phyloP scores from a whole-genome alignment of 2,888 invertebrate genomes.

The Leuctra nigra region DNA sequence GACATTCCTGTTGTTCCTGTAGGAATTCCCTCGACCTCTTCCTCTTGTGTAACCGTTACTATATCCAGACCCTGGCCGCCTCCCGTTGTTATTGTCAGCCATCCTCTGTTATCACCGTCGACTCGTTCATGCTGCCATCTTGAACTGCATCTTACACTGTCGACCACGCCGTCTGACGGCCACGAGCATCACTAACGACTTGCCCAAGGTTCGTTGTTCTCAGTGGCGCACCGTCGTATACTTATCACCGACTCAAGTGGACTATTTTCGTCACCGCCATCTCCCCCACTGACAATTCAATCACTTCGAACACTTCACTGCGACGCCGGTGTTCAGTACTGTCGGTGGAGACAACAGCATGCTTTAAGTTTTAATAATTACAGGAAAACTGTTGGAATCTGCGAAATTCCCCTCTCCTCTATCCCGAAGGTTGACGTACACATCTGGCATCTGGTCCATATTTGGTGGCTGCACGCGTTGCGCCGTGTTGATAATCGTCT shows the following conservation, averaged over 20 bases:
- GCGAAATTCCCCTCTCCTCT: slow-evolving; percentile 1
- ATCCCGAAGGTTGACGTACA: slow-evolving; percentile 17
- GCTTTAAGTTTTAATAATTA: neutral
- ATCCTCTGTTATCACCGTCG: slow-evolving; percentile 29
- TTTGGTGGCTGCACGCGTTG: slow-evolving; percentile 32
- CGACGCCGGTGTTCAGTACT: no score
- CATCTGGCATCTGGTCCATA: slow-evolving; percentile 31
- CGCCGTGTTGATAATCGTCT: slow-evolving; percentile 15
- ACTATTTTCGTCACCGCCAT: neutral
- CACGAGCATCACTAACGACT: slow-evolving; percentile 22
- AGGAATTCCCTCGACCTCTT: slow-evolving; percentile 8
- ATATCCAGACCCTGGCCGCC: slow-evolving; percentile 4
- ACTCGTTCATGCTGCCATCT: slow-evolving; percentile 51
- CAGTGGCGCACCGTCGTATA: neutral
- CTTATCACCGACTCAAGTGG: neutral
- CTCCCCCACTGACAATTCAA: neutral
- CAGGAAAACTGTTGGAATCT: neutral
- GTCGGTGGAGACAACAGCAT: no score
- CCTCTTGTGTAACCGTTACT: neutral
- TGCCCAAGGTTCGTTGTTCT: neutral
- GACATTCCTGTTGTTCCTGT: neutral
- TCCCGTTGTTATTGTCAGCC: slow-evolving; percentile 25
- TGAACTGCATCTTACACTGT: slow-evolving; percentile 40
- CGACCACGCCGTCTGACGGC: slow-evolving; percentile 31
- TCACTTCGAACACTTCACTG: no score